phyloP scores from a whole-genome alignment of 2,888 invertebrate genomes.

The Andricus quercusramuli region DNA sequence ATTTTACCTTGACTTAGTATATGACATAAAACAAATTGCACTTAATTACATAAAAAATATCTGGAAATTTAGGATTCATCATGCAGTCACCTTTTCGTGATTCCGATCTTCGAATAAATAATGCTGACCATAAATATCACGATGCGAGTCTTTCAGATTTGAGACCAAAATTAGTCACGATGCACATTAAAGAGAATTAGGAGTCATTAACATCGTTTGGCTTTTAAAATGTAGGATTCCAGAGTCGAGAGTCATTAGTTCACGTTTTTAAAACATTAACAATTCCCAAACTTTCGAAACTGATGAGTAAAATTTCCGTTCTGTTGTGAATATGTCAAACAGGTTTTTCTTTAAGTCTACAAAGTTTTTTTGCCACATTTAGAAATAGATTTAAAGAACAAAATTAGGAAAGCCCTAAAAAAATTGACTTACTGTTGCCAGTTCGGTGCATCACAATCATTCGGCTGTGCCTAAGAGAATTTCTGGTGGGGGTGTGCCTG shows the following conservation, averaged over 20 bases:
- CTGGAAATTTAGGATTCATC: neutral
- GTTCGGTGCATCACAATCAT: constrained; percentile 85
- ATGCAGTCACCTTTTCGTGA: neutral
- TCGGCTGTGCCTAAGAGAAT: constrained; percentile 85
- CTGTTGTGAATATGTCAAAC: neutral
- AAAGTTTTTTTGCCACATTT: neutral
- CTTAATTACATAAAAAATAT: neutral
- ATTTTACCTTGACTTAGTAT: neutral
- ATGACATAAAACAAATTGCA: neutral
- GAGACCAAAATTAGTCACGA: neutral
- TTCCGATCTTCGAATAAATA: neutral
- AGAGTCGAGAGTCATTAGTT: neutral
- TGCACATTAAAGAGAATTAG: neutral
- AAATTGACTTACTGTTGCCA: constrained; percentile 78
- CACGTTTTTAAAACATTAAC: neutral
- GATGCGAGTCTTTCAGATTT: neutral
- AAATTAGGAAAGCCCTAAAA: too few relatives aligned
- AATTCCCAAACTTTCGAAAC: neutral
- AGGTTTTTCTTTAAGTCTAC: neutral
- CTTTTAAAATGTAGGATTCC: neutral
- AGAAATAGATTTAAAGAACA: too few relatives aligned
- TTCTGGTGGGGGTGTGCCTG: constrained; percentile 85
- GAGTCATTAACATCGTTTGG: neutral
- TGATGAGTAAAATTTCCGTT: neutral
- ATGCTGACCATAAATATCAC: neutral